phyloP scores from a whole-genome alignment of 2,113 vertebrate species.

The Puma concolor region DNA sequence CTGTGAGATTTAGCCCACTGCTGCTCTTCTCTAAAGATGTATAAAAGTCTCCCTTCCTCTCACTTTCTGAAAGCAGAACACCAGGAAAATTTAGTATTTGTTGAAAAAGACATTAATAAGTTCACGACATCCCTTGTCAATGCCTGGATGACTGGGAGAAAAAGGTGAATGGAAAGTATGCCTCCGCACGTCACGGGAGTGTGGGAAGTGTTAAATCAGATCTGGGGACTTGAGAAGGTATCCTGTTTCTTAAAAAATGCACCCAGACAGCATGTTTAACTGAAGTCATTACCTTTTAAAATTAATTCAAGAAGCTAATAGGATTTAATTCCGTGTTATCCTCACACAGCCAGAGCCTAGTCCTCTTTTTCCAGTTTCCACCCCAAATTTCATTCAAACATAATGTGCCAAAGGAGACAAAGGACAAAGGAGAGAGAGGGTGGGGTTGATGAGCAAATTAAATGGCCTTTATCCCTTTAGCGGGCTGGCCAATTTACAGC shows the following conservation, averaged over 20 bases:
- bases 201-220: background rate
- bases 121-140: background rate
- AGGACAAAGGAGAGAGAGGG: background rate
- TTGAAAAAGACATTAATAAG: background rate
- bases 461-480: constrained; percentile 21
- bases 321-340: constrained; percentile 48
- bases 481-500: background rate
- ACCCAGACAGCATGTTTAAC: background rate
- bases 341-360: background rate
- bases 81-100: background rate
- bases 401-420: background rate
- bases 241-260: background rate
- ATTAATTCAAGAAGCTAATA: constrained; percentile 35
- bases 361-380: background rate
- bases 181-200: background rate
- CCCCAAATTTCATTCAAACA: background rate
- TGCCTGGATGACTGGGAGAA: background rate
- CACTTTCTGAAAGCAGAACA: constrained; percentile 17
- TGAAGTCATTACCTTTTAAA: constrained; percentile 13
- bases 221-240: background rate
- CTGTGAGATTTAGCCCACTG: background rate
- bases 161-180: background rate
- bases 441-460: background rate
- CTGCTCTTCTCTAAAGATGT: background rate
- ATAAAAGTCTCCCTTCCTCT: background rate